Conservation (phyloP, 2,888 invertebrate genomes). For the Nymphalis polychloros region DNA sequence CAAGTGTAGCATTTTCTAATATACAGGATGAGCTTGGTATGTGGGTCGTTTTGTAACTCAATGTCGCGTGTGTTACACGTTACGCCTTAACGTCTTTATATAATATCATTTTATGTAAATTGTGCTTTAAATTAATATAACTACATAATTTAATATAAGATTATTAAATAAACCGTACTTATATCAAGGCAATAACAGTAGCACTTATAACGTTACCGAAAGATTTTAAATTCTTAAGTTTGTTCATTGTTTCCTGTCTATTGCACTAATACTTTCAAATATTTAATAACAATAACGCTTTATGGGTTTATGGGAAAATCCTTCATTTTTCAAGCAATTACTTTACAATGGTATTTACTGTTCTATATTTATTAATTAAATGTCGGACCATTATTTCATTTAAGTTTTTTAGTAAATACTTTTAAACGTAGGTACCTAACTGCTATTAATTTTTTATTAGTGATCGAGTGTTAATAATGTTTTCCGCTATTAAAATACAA, state of each 20-base stretch:
- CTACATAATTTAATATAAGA: background rate
- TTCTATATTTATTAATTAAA: background rate
- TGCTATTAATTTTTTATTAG: conserved; percentile 15
- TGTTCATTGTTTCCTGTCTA: no score
- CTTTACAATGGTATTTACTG: background rate
- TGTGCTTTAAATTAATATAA: background rate
- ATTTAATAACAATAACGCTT: no score
- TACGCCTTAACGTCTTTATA: conserved; percentile 19
- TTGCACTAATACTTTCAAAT: no score
- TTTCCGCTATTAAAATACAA: conserved; percentile 34
- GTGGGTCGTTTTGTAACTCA: conserved; percentile 66
- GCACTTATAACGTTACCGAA: no score
- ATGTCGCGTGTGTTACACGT: conserved; percentile 50
- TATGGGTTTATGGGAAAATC: background rate
- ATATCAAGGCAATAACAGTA: no score
- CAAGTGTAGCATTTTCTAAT: conserved; percentile 53
- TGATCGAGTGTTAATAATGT: conserved; percentile 26
- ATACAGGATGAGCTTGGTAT: conserved; percentile 59
- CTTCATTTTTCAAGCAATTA: background rate
- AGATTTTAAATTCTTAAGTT: no score
- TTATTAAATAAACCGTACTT: no score
- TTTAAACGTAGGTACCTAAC: conserved; percentile 11
- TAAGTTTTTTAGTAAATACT: background rate
- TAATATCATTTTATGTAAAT: background rate
- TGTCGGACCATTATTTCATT: background rate